Evolutionary conservation across 2,113 vertebrate species (phyloP), one percentile per base, ranked within the genome.

Genomic region (Verasper variegatus): DNA sequence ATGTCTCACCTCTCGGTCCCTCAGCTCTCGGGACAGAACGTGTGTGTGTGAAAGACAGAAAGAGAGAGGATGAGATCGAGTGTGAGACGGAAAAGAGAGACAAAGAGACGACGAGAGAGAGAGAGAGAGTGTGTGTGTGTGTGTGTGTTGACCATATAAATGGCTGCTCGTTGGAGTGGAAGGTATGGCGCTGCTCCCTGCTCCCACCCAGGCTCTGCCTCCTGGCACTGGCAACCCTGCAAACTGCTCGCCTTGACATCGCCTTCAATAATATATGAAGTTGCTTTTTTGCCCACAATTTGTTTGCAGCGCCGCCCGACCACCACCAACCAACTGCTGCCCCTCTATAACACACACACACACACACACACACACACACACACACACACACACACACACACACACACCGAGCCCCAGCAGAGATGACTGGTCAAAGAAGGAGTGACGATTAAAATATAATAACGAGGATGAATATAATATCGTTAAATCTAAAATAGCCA

Each of bases 191-290:
- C 78, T 54, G 68, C 76, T 74, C 84, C 82, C 64, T 81, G 62
- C 86, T 86, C 85, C 65, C 83, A 65, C 78, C 82, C 84, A 68
- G 79, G 73, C 83, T 93, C 89, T 90, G 93, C 93, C 83, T 91
- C 92, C 93, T 93, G 93, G 94, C 94, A 91, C 90, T 86, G 54
- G 89, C 89, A 94, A 89, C 94, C 92, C 93, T 92, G 81, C 91
- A 92, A 95, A 95, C 94, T 94, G 92, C 93, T 86, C 40, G 87
- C 94, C 94, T 91, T 90, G 92, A 95, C 94, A 95, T 90, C 87
- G 92, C 91, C 93, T 71, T 95, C 94, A 94, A 95, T 95, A 97
- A 96, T 93, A 95, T 94, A 96, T 93, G 82, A 91, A 88, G 93
- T 92, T 94, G 94, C 94, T 94, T 96, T 95, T 88, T 95, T 94